Conservation (phyloP, 2,113 vertebrate species). For the Ammodramus savannarum region DNA sequence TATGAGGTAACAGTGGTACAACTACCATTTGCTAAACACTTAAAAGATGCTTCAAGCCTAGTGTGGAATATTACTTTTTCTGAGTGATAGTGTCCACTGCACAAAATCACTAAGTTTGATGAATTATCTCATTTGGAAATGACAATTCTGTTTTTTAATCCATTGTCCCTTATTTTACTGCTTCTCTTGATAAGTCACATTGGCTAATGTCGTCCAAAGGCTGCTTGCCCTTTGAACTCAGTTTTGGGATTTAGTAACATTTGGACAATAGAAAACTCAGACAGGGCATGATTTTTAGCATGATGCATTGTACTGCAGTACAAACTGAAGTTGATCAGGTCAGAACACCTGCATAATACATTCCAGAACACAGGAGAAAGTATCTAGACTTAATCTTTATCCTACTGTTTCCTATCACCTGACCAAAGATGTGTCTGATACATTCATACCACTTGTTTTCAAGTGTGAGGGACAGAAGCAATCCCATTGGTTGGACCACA, state of each 20-base stretch:
- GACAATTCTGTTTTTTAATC: neutral
- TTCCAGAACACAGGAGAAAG: neutral
- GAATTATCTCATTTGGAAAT: neutral
- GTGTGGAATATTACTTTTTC: neutral
- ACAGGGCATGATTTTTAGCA: neutral
- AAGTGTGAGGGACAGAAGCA: neutral
- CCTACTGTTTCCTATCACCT: neutral
- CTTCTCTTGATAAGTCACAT: neutral
- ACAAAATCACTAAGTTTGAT: neutral
- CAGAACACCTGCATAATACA: neutral
- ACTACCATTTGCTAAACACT: neutral
- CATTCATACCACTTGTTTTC: neutral
- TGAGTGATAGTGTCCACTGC: neutral
- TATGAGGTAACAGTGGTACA: neutral
- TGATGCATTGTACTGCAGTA: neutral
- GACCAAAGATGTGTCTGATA: neutral
- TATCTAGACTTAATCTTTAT: neutral
- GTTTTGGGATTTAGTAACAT: neutral
- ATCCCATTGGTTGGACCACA: neutral
- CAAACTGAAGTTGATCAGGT: neutral
- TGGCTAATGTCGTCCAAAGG: neutral
- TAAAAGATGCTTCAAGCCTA: neutral
- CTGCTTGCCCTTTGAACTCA: neutral
- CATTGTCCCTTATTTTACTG: neutral
- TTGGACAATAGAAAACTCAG: neutral